Conservation (phyloP, 2,113 vertebrate genomes). For the Oenanthe melanoleuca region DNA sequence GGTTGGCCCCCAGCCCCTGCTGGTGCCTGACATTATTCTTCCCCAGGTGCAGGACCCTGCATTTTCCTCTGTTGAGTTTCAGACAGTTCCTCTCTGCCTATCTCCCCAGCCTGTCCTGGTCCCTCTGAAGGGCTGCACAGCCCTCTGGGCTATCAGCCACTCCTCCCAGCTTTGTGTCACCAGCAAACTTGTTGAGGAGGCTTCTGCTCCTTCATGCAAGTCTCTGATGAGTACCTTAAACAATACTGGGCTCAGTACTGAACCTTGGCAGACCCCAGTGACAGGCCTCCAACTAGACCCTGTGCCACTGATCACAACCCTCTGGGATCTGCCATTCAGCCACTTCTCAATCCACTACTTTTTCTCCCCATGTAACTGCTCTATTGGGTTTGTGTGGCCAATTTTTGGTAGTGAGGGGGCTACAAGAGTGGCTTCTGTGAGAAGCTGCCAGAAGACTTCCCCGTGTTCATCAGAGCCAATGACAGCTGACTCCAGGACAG, state of each 20-base stretch:
- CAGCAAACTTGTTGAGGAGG: background rate
- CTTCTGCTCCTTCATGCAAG: background rate
- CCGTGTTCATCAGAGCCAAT: fast-evolving
- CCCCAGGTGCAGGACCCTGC: background rate
- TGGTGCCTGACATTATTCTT: background rate
- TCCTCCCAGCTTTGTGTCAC: background rate
- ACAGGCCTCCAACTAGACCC: background rate
- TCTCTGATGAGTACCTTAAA: background rate
- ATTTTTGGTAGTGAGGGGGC: fast-evolving
- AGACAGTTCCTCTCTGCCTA: background rate
- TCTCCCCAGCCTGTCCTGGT: background rate
- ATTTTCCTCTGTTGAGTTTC: background rate
- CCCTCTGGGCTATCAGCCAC: background rate
- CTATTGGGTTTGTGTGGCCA: background rate
- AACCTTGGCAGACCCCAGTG: background rate
- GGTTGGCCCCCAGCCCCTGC: fast-evolving
- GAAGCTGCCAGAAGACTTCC: background rate
- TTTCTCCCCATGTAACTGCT: background rate
- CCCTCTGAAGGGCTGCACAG: background rate
- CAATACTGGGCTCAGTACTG: background rate
- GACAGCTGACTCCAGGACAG: fast-evolving
- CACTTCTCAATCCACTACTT: background rate
- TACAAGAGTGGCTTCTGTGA: background rate
- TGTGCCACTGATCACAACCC: background rate
- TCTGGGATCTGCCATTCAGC: background rate